Evolutionary conservation across 2,797 vertebrate species (phyloP).

Genomic region (Iguana delicatissima): DNA sequence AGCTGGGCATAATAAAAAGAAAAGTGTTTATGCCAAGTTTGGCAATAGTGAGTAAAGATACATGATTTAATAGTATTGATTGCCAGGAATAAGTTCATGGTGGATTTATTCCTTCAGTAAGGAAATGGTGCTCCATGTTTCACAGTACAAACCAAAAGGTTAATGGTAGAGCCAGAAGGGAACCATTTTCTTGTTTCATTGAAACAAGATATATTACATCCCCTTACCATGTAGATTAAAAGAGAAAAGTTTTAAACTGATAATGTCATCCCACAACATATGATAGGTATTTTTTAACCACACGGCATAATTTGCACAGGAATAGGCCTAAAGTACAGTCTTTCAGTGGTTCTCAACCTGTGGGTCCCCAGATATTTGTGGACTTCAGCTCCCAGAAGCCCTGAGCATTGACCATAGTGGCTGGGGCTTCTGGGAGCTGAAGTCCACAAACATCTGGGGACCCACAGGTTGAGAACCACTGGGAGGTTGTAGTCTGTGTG

Average conservation of each 20-base stretch:
- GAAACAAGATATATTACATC: background rate
- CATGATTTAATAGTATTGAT: background rate
- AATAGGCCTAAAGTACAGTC: background rate
- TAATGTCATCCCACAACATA: background rate
- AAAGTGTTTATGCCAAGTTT: background rate
- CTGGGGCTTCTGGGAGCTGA: no score
- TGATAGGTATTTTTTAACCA: background rate
- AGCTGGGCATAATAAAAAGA: background rate
- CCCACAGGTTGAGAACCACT: no score
- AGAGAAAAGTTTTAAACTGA: background rate
- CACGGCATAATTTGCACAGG: background rate
- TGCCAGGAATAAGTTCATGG: background rate
- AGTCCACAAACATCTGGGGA: no score
- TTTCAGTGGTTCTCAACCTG: no score
- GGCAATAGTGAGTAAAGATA: constrained; percentile 9
- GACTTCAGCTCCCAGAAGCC: no score
- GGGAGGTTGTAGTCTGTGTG: background rate
- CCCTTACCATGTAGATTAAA: background rate
- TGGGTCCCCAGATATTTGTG: no score
- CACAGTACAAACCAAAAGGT: background rate
- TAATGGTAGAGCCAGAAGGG: background rate
- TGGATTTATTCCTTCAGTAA: constrained; percentile 12
- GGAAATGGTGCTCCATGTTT: background rate
- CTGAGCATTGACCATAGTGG: no score
- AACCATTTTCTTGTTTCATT: background rate